Evolutionary conservation across 2,888 invertebrate species (phyloP), one percentile per base, ranked within the genome.

Genomic region (Epinotia brunnichana): DNA sequence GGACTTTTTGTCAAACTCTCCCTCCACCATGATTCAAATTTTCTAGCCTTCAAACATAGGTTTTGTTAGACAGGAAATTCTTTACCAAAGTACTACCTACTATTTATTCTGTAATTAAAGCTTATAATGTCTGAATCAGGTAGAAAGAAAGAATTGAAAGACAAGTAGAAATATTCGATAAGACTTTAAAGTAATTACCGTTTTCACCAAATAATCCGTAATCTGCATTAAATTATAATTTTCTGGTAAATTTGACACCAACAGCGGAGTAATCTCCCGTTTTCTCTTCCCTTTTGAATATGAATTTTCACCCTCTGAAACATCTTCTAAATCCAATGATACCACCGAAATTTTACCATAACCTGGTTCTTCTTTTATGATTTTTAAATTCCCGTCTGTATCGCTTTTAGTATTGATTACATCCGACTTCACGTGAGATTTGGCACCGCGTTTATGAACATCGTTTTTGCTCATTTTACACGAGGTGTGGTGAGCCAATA

Each of bases 201-300:
- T 76, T 41, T 78, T 76, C 3, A 81, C 80, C 54, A 85, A 79
- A 70, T 77, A 84, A 54, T 83, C 78, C 68, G 80, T 81, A 0
- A 85, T 80, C 29, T 84, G 77, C 59, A 77, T 61, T 69, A 77
- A 79, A 35, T 72, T 78, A 80, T 80, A 83, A 39, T 73, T 77
- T 9, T 64, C 77, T 2, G 83, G 83, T 19, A 83, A 64, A 56
- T 82, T 82, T 2, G 80, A 78, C 3, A 83, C 77, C 0, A 74
- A 76, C 44, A 83, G 73, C 44, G 72, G 75, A 56, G 74, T 78
- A 7, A 77, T 21, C 11, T 60, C 57, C 3, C 9, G 44, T 13
- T 70, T 73, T 39, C 69, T 57, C 24, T 73, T 73, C 7, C n/a
- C 19, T 17, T 19, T 3, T 3, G 68, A 54, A 35, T 44, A 15